Conservation (phyloP, 1,140 invertebrate genomes). For the Stenopsyche tienmushanensis region DNA sequence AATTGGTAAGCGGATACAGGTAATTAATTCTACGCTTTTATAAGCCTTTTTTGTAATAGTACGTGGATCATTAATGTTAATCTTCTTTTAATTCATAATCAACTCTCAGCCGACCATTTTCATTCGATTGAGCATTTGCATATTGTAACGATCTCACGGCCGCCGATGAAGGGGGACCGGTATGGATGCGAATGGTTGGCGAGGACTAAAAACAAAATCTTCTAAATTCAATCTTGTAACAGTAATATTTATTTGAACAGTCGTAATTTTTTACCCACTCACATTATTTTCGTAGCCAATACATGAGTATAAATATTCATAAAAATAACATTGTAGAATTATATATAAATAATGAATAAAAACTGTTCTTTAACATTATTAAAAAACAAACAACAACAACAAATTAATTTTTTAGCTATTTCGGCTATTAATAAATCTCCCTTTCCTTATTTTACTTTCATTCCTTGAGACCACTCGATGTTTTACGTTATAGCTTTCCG, state of each 20-base stretch:
- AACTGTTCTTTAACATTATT: background rate
- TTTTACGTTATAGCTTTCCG: too few relatives aligned
- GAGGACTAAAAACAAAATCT: too few relatives aligned
- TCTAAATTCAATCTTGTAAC: too few relatives aligned
- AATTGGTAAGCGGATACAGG: background rate
- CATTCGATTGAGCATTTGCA: too few relatives aligned
- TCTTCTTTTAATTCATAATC: background rate
- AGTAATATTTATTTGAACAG: too few relatives aligned
- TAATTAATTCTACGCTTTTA: constrained; percentile 9
- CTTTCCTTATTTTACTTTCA: background rate
- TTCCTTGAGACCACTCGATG: background rate
- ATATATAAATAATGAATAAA: background rate
- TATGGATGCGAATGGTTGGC: too few relatives aligned
- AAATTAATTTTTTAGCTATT: constrained; percentile 9
- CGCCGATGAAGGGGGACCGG: too few relatives aligned
- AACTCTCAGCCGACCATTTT: constrained; percentile 3
- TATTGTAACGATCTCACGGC: too few relatives aligned
- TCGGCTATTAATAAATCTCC: background rate
- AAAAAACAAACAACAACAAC: constrained; percentile 4
- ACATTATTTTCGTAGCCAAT: too few relatives aligned
- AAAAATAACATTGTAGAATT: too few relatives aligned
- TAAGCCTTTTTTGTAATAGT: background rate
- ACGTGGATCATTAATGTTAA: background rate
- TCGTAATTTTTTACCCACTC: too few relatives aligned
- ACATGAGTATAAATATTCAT: too few relatives aligned